phyloP scores from a whole-genome alignment of 1,140 invertebrate genomes.

The Polypedilum vanderplanki region DNA sequence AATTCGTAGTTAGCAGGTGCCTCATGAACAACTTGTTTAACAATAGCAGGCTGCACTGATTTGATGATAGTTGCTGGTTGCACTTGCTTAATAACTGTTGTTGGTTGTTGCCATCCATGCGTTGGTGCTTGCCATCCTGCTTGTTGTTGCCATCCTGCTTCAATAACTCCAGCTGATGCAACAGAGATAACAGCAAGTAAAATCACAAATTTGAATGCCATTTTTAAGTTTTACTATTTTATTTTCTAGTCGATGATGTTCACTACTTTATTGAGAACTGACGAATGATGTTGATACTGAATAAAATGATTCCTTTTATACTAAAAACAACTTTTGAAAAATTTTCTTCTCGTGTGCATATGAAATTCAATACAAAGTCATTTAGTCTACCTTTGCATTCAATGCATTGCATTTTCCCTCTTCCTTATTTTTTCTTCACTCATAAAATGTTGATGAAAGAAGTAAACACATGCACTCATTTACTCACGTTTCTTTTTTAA shows the following conservation, averaged over 20 bases:
- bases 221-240: neutral
- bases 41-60: neutral
- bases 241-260: neutral
- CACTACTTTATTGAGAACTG: too few species aligned
- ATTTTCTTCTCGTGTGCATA: too few species aligned
- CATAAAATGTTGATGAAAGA: too few species aligned
- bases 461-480: too few species aligned
- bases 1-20: constrained; percentile 52
- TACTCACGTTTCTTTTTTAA: too few species aligned
- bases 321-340: too few species aligned
- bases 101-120: neutral
- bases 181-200: neutral
- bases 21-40: constrained; percentile 33
- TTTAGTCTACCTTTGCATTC: too few species aligned
- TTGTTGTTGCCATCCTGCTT: neutral
- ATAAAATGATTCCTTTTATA: too few species aligned
- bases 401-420: too few species aligned
- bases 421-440: too few species aligned
- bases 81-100: neutral
- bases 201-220: neutral
- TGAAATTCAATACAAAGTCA: too few species aligned
- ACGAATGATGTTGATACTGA: too few species aligned
- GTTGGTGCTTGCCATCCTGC: neutral
- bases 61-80: neutral
- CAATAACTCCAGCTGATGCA: neutral